phyloP scores from a whole-genome alignment of 2,113 vertebrate genomes.

The Brachionichthys hirsutus region DNA sequence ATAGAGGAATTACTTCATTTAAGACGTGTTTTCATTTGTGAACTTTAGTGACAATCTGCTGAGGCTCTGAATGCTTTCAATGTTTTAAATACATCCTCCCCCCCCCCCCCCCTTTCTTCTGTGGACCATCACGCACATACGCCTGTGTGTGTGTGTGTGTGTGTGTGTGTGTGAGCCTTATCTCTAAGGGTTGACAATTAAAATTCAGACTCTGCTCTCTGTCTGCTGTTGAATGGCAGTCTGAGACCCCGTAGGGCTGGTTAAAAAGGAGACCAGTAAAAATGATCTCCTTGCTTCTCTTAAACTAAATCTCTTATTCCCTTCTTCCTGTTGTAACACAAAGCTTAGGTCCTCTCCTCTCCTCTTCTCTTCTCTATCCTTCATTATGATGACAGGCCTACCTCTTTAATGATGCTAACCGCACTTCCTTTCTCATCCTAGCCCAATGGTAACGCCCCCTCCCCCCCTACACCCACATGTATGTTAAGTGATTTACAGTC shows the following conservation, averaged over 20 bases:
- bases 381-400: conserved; percentile 68
- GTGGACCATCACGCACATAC: no score
- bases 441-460: conserved; percentile 54
- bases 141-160: background rate
- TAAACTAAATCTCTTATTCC: background rate
- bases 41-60: no score
- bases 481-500: conserved; percentile 52
- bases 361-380: conserved; percentile 24
- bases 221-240: conserved; percentile 51
- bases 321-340: conserved; percentile 13
- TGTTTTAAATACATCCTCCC: no score
- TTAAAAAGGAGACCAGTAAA: conserved; percentile 30
- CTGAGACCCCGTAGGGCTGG: conserved; percentile 39
- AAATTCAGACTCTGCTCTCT: conserved; percentile 50
- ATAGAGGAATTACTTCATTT: no score
- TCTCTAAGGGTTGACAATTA: conserved; percentile 57
- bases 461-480: conserved; percentile 23
- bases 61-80: no score
- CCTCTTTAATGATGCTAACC: conserved; percentile 69
- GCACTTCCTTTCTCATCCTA: conserved; percentile 58
- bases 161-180: conserved; percentile 30
- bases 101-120: no score
- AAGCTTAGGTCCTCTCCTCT: conserved; percentile 16
- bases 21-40: no score
- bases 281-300: background rate